Evolutionary conservation across 2,888 invertebrate species (phyloP).

Genomic region (Cephus pygmeus): DNA sequence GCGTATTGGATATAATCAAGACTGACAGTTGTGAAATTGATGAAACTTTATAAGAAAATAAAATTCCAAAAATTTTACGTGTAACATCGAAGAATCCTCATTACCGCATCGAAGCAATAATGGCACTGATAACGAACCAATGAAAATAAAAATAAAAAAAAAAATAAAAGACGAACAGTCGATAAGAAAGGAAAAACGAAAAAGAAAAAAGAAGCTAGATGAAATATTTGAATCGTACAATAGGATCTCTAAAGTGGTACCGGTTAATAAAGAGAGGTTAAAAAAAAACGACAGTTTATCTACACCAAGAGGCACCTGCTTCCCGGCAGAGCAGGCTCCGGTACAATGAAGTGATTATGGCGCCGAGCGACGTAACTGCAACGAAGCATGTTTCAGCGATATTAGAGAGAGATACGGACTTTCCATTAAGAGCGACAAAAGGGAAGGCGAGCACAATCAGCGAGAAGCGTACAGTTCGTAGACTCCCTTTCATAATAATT

Average conservation of each 20-base stretch:
- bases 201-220: background rate
- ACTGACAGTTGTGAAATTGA: too few species aligned
- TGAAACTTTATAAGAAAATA: too few species aligned
- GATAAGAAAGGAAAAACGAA: background rate
- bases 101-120: background rate
- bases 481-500: background rate
- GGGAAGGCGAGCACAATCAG: background rate
- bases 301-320: conserved; percentile 6
- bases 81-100: background rate
- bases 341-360: conserved; percentile 8
- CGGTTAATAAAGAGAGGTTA: background rate
- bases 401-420: conserved; percentile 14
- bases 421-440: conserved; percentile 19
- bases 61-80: too few species aligned
- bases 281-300: conserved; percentile 1
- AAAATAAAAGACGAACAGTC: background rate
- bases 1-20: too few species aligned
- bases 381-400: conserved; percentile 19
- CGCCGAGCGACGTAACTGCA: conserved; percentile 5
- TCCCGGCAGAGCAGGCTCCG: background rate
- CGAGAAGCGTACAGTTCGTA: background rate
- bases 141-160: background rate
- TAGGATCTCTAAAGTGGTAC: background rate
- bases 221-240: background rate
- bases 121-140: background rate